A percentile compares a stretch with the other conserved stretches of the same genome.
Conservation (phyloP, 2,888 invertebrate species). For the Cryptocephalus primarius region DNA sequence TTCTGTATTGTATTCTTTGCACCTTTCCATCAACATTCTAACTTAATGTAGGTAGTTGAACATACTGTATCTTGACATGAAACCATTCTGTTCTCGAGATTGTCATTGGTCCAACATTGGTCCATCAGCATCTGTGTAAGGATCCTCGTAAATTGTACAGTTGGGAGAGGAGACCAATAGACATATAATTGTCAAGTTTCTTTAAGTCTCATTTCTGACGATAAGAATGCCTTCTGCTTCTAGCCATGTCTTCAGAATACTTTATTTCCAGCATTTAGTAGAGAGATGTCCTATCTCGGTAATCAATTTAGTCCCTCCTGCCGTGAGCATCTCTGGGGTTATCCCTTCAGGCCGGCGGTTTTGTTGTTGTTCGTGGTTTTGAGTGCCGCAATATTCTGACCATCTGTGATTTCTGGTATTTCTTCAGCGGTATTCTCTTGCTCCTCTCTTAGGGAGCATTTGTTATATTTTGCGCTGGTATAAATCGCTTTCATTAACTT, state of each 20-base stretch:
- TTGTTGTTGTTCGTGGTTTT: not conserved
- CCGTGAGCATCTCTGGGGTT: not conserved
- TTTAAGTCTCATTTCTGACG: not conserved
- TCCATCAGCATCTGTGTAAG: not conserved
- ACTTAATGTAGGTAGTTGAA: too few species aligned
- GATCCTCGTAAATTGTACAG: not conserved
- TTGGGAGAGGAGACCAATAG: not conserved
- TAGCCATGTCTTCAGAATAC: not conserved
- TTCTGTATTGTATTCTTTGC: not conserved
- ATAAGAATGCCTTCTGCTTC: not conserved
- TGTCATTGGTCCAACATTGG: not conserved
- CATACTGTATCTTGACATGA: too few species aligned
- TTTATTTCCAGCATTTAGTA: not conserved
- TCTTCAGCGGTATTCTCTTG: not conserved
- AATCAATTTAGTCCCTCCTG: not conserved
- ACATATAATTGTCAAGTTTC: not conserved
- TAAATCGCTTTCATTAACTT: not conserved
- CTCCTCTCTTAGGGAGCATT: not conserved
- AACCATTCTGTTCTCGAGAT: too few species aligned
- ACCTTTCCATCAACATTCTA: not conserved
- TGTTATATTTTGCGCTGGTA: not conserved
- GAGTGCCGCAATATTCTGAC: not conserved
- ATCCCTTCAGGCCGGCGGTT: not conserved
- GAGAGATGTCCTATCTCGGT: not conserved
- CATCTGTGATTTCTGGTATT: not conserved